Base-by-base conservation (phyloP, 2,888 invertebrate genomes). In the Bhutanitis thaidina region DNA sequence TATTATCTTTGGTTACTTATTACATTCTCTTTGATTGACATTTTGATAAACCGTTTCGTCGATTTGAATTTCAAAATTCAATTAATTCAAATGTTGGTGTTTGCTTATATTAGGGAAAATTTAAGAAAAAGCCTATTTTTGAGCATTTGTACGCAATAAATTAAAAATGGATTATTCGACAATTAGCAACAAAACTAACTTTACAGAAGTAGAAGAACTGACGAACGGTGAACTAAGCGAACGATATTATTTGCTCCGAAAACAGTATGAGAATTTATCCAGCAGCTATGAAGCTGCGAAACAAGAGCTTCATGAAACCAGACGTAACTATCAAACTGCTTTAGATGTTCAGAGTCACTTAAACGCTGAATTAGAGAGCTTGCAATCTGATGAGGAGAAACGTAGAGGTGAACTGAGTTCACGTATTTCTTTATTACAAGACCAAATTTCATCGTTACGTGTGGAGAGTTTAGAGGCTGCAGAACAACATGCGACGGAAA, bases 221-320 rank as follows among this genome's bases (percentile, higher is more conserved):
- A 77, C 82, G 1, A 78, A 80, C 47, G 80, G 80, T 10, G 89
- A 89, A 61, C 56, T 90, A 0, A 76, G 65, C 52, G 88, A 89
- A 60, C 76, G 74, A 1, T 87, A 83, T 59, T 82, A 80, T 67
- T 72, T 71, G 46, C 71, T 90, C 1, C 83, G 81, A 62, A 84
- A 82, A 65, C 88, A 89, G 60, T 80, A 72, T 55, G 82, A 87
- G 12, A 74, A 68, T 49, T 59, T 90, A 56, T 70, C 77, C 3
- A 75, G 59, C 49, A 79, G 70, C 40, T 86, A 76, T 54, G 90
- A 90, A 58, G 57, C 68, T 0, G 76, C 75, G 0, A 84, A 88
- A 64, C 90, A 90, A 59, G 89, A 90, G 57, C 65, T 90, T 5
- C 82, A 90, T 48, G 88, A 90, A 25, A 72, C 77, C 0, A 80